These are phyloP conservation scores for Acronicta leporina DNA, from an alignment of 2,888 invertebrate genomes.

Conservation along the genomic window DNA sequence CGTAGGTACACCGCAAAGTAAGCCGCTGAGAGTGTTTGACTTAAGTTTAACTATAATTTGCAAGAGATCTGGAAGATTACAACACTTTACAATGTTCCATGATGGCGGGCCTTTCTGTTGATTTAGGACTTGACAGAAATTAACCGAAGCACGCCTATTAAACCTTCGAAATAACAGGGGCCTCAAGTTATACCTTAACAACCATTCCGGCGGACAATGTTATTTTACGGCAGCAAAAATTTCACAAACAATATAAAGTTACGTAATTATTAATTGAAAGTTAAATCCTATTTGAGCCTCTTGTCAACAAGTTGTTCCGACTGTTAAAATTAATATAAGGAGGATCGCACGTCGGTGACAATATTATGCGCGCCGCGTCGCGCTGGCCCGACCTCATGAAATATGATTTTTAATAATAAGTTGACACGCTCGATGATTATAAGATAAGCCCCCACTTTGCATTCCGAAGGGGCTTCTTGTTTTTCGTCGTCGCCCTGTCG, in stretches of 20 bases:
- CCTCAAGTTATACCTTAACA: constrained; percentile 36
- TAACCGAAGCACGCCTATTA: constrained; percentile 71
- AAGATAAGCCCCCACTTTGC: constrained; percentile 89
- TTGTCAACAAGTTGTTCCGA: constrained; percentile 68
- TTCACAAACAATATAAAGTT: constrained; percentile 38
- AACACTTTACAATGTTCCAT: constrained; percentile 74
- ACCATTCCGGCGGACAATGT: constrained; percentile 25
- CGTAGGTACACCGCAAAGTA: constrained; percentile 58
- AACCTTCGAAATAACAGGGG: constrained; percentile 57
- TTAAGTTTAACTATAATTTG: constrained; percentile 84
- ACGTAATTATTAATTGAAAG: constrained; percentile 62
- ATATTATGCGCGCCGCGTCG: constrained; percentile 78
- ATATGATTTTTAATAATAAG: constrained; percentile 90
- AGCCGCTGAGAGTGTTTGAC: constrained; percentile 74
- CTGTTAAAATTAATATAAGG: constrained; percentile 71
- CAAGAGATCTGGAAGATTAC: constrained; percentile 84
- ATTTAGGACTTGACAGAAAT: constrained; percentile 83
- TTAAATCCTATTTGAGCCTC: constrained; percentile 61
- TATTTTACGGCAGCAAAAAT: constrained; percentile 44
- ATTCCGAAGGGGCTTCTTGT: constrained; percentile 84
- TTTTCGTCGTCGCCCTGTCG: constrained; percentile 76
- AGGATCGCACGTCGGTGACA: constrained; percentile 44
- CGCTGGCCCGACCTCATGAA: constrained; percentile 77
- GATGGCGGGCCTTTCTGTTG: constrained; percentile 76
- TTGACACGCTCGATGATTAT: constrained; percentile 89